These are phyloP conservation scores for Ditylenchus weischeri DNA, from an alignment of 2,888 invertebrate genomes.

Conservation along the genomic window DNA sequence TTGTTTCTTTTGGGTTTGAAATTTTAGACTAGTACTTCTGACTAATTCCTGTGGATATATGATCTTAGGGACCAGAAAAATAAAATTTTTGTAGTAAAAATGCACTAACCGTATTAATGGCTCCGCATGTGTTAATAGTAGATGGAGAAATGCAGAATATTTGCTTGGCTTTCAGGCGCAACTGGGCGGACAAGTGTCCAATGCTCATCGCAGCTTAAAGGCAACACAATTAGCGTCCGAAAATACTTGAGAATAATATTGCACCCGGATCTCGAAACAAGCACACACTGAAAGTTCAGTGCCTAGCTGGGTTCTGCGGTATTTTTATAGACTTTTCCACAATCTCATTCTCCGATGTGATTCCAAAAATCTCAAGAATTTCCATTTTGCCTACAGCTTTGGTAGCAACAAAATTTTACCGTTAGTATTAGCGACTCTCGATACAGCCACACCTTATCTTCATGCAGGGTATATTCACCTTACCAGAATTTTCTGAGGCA, in stretches of 20 bases:
- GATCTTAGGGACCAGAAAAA: not conserved
- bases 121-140: conserved; percentile 63
- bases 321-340: too few species aligned
- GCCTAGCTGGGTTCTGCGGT: too few species aligned
- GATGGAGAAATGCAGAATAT: conserved; percentile 64
- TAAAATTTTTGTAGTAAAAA: not conserved
- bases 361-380: not conserved
- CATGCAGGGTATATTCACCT: too few species aligned
- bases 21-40: too few species aligned
- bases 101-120: conserved; percentile 59
- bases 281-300: not conserved
- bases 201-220: conserved; percentile 64
- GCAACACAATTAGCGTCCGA: not conserved
- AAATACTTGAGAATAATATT: not conserved
- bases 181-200: conserved; percentile 62
- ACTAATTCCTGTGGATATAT: too few species aligned
- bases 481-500: too few species aligned
- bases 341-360: too few species aligned
- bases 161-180: conserved; percentile 60
- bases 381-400: conserved; percentile 6
- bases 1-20: too few species aligned
- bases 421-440: too few species aligned
- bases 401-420: too few species aligned
- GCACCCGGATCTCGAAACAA: not conserved
- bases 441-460: too few species aligned